A percentile compares a stretch with the other conserved stretches of the same genome.
Conservation (phyloP, 2,113 vertebrate species). For the Elgaria multicarinata region DNA sequence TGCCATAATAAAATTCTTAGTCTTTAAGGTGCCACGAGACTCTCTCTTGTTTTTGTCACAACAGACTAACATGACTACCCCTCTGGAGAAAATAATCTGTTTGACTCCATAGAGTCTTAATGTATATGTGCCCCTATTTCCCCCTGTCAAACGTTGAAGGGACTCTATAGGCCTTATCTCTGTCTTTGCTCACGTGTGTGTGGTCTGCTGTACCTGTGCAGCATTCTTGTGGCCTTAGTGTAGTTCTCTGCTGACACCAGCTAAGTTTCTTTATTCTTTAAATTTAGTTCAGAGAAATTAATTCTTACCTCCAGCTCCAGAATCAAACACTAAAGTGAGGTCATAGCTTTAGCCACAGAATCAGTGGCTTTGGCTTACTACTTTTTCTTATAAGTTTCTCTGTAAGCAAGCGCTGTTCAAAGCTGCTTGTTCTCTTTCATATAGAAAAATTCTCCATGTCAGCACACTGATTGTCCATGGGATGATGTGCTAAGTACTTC, state of each 20-base stretch:
- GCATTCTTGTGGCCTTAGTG: not conserved
- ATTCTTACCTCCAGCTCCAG: slow-evolving; percentile 67
- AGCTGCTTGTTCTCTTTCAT: not conserved
- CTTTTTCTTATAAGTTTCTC: slow-evolving; percentile 63
- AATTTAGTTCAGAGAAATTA: slow-evolving; percentile 61
- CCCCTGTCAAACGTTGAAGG: not conserved
- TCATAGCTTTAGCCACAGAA: not conserved
- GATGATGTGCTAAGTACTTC: not conserved
- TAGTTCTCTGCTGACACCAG: not conserved
- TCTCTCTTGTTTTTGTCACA: not conserved
- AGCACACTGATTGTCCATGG: not conserved
- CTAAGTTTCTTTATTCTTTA: not conserved
- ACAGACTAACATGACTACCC: not conserved
- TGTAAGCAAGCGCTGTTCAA: slow-evolving; percentile 23
- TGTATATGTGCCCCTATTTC: not conserved
- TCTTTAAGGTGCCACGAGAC: not conserved
- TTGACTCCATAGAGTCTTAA: not conserved
- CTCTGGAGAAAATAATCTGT: not conserved
- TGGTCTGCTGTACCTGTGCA: not conserved
- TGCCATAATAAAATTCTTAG: not conserved
- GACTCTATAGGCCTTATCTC: not conserved
- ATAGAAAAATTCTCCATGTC: not conserved
- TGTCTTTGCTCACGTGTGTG: not conserved
- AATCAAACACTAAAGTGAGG: slow-evolving; percentile 14
- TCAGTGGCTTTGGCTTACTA: slow-evolving; percentile 58